These are phyloP conservation scores for Rutilus rutilus DNA, from an alignment of 2,113 vertebrate species.

Conservation along the genomic window DNA sequence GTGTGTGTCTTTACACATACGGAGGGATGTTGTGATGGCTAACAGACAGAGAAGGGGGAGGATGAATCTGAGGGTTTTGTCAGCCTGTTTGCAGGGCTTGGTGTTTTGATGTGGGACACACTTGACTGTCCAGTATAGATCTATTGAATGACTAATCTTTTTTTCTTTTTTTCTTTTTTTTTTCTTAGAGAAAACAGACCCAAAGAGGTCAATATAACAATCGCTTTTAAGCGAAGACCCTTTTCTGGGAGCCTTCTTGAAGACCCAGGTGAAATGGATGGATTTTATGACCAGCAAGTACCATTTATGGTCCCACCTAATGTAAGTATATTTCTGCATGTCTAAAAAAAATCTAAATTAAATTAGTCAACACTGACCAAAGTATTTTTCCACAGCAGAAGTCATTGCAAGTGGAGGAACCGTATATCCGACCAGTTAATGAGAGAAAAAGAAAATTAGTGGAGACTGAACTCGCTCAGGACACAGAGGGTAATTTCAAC, in stretches of 20 bases:
- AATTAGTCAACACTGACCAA: slow-evolving; percentile 1
- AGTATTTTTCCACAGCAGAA: slow-evolving; percentile 61
- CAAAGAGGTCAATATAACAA: slow-evolving; percentile 32
- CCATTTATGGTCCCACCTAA: slow-evolving; percentile 90
- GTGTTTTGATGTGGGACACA: slow-evolving; percentile 8
- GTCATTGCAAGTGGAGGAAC: slow-evolving; percentile 80
- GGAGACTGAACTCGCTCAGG: slow-evolving; percentile 92
- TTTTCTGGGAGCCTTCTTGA: slow-evolving; percentile 55
- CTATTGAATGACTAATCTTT: slow-evolving; percentile 20
- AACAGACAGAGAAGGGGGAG: slow-evolving; percentile 18
- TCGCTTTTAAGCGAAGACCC: slow-evolving; percentile 69
- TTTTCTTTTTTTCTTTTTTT: slow-evolving; percentile 18
- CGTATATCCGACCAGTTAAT: slow-evolving; percentile 75
- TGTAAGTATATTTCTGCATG: slow-evolving; percentile 76
- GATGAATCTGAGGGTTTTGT: slow-evolving; percentile 30
- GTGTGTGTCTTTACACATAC: not conserved
- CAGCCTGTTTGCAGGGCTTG: slow-evolving; percentile 5
- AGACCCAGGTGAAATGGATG: slow-evolving; percentile 84
- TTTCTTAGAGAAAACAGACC: slow-evolving; percentile 54
- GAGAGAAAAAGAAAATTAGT: slow-evolving; percentile 94
- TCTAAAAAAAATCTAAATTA: not conserved
- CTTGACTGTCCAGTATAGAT: not conserved
- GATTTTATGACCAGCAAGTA: slow-evolving; percentile 97
- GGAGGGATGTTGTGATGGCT: slow-evolving; percentile 52
- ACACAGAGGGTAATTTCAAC: slow-evolving; percentile 87